These are phyloP conservation scores for Cephus sareptanus DNA, from an alignment of 2,888 invertebrate genomes.

Conservation along the genomic window DNA sequence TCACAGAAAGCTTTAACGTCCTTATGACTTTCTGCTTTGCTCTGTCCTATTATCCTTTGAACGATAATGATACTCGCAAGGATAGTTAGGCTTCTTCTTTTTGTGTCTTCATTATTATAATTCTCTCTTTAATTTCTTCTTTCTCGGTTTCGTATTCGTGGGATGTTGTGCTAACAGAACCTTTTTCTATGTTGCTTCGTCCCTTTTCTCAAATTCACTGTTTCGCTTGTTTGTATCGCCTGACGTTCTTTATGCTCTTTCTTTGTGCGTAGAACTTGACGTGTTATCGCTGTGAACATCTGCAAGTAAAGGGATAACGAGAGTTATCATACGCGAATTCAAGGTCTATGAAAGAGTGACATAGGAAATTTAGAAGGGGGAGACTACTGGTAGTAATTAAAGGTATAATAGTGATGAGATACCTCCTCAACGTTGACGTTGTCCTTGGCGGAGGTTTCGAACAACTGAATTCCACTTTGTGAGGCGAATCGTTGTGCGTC, in stretches of 20 bases:
- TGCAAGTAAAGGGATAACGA: constrained; percentile 52
- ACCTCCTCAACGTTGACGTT: constrained; percentile 99
- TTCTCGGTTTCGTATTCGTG: constrained; percentile 14
- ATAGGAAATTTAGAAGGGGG: constrained; percentile 6
- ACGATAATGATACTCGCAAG: constrained; percentile 16
- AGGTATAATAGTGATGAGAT: constrained; percentile 65
- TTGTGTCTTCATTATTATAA: constrained; percentile 6
- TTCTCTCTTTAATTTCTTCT: constrained; percentile 15
- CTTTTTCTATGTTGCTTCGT: constrained; percentile 70
- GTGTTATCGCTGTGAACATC: constrained; percentile 80
- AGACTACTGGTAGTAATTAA: not conserved
- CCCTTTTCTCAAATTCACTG: constrained; percentile 78
- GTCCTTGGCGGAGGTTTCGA: constrained; percentile 99
- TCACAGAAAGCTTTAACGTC: constrained; percentile 49
- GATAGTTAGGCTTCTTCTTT: constrained; percentile 10
- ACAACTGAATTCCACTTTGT: constrained; percentile 96
- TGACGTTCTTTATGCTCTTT: constrained; percentile 83
- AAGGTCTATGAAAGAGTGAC: not conserved
- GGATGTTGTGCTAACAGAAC: constrained; percentile 58
- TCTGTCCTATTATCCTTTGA: constrained; percentile 12
- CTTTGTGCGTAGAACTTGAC: constrained; percentile 87
- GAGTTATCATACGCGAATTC: not conserved
- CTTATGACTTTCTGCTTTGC: constrained; percentile 2
- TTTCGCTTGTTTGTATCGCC: constrained; percentile 74
- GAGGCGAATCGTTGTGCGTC: constrained; percentile 97